Evolutionary conservation across 2,888 invertebrate genomes (phyloP), one percentile per base, ranked within the genome.

Genomic region (Cyrtodaria siliqua): DNA sequence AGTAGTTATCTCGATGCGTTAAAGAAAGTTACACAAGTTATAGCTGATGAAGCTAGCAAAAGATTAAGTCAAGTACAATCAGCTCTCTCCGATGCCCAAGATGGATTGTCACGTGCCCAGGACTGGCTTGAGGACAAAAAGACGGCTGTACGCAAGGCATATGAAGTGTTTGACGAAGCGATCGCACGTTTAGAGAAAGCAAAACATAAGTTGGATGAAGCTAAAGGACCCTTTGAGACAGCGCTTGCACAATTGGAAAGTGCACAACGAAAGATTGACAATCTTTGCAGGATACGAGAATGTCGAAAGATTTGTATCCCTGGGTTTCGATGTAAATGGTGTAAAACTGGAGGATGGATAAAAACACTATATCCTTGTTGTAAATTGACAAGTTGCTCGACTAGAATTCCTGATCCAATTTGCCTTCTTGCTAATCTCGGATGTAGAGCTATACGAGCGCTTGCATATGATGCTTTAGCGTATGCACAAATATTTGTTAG

Each of bases 221-320:
- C 79, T 33, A 83, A 79, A 44, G 57, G 42, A 18, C 81, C 83
- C 1, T 83, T 67, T 70, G 24, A 72, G 42, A 61, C 24, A 44
- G 81, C 83, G 2, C 9, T 79, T 6, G 52, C 55, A 49, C 64
- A 59, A 49, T 52, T 83, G 1, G 52, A 60, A 1, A 27, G 26
- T 14, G 83, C 83, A 6, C 76, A 83, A 26, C 70, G 55, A 61
- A 71, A 72, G 2, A 70, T 83, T 14, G 81, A 83, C 62, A 76
- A 73, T 29, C 59, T 83, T 8, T 83, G 83, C 50, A 57, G 42
- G 38, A 83, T 83, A 6, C 76, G 47, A 64, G 14, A 26, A 6
- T 83, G 83, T 40, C 12, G 26, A 2, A 47, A 44, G 8, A 33
- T 81, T 12, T 83, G 83, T 42, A 60, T 83, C 29, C 77, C 74